Base-by-base conservation (phyloP, 1,140 invertebrate species). In the Octopus sinensis region DNA sequence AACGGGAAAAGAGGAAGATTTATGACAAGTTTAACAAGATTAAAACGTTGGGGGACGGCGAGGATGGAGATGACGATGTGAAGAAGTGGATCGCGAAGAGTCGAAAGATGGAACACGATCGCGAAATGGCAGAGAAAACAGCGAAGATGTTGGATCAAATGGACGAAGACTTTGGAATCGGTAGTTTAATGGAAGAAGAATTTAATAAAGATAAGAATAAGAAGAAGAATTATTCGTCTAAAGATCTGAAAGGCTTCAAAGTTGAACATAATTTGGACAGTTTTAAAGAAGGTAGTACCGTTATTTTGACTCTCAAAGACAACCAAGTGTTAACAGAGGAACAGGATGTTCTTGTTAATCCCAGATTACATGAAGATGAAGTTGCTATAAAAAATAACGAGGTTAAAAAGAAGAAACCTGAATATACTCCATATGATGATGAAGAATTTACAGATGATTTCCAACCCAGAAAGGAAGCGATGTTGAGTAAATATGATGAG, bases 401-500 rank as follows among this genome's bases (percentile, higher is more conserved):
- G 83, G 94, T 95, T 86, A 96, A 95, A 87, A 96, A 96, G 87
- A 96, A 95, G 90, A 93, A 92, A 75, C 90, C 91, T 78, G 93
- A 93, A 54, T 97, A 95, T 86, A 94, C 95, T 88, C 95, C 95
- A 4, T 98, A 96, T 88, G 96, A 97, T 89, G 95, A 96, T 88
- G 96, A 97, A 89, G 95, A 96, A 54, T 94, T 95, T 85, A 94
- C 97, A 54, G 93, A 93, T 79, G 96, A 97, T 91, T 93, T 17
- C 30, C 6, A 5, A 23, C 5, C 7, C 81, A 86, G 94, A 88
- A 92, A 94, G 91, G 30, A 43, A 43, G 88, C 93, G 87, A 88
- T 97, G 30, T 92, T 99, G 7, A 91, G 94, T 82, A 98, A 99
- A 92, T 99, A 99, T 91, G 97, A 99, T 91, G 97, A 98, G 88